These are phyloP conservation scores for Phrynocephalus versicolor DNA, from an alignment of 2,113 vertebrate species.

Conservation along the genomic window DNA sequence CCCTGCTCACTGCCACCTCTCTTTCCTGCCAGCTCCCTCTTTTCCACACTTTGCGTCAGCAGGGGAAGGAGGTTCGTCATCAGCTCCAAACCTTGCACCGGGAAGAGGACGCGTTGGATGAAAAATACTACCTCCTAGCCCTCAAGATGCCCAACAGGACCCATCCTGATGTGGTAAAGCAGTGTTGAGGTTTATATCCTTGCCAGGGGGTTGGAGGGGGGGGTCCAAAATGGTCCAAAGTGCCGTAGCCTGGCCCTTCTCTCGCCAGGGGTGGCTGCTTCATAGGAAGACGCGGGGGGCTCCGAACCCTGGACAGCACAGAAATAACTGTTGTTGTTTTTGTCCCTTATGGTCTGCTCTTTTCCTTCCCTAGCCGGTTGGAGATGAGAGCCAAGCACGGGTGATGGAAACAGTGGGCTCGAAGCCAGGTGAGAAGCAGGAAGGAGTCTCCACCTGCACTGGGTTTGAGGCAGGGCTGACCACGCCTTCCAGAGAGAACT, in stretches of 20 bases:
- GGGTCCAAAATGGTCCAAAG: neutral
- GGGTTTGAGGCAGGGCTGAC: too few species aligned
- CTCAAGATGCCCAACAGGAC: conserved; percentile 87
- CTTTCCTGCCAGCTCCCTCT: conserved; percentile 73
- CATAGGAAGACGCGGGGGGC: neutral
- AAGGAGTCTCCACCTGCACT: rapidly evolving
- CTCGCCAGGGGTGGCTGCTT: too few species aligned
- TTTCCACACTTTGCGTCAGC: conserved; percentile 68
- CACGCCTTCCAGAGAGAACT: neutral
- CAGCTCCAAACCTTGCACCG: conserved; percentile 73
- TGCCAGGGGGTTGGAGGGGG: neutral
- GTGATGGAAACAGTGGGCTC: conserved; percentile 83
- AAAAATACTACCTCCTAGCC: conserved; percentile 79
- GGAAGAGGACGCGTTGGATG: conserved; percentile 74
- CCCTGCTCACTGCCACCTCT: neutral
- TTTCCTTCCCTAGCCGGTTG: conserved; percentile 77
- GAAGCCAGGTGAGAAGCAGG: conserved; percentile 79
- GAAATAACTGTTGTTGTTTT: too few species aligned
- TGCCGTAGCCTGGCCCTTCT: neutral
- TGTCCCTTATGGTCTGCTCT: neutral
- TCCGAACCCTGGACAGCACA: neutral
- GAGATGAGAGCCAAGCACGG: conserved; percentile 86
- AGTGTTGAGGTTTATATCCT: neutral
- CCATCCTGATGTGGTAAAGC: conserved; percentile 84
- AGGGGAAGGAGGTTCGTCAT: conserved; percentile 78